These are phyloP conservation scores for Tipula vernalis DNA, from an alignment of 2,888 invertebrate species.

Conservation along the genomic window DNA sequence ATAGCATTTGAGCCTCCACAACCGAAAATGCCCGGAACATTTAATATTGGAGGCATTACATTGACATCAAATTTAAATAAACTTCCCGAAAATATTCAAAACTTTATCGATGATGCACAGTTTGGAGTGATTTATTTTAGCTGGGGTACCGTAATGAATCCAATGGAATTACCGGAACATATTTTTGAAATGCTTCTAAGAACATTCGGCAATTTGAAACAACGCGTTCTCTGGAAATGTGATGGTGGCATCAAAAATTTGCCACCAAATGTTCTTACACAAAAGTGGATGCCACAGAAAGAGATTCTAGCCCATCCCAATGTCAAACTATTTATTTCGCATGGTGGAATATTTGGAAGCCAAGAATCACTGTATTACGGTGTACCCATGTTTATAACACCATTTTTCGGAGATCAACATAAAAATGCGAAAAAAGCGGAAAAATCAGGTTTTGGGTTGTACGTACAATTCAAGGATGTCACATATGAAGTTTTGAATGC, in stretches of 20 bases:
- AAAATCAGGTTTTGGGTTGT: constrained; percentile 32
- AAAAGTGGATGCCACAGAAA: constrained; percentile 39
- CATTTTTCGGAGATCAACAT: too few relatives aligned
- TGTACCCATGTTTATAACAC: too few relatives aligned
- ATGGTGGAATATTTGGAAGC: constrained; percentile 36
- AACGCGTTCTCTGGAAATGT: too few relatives aligned
- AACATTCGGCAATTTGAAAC: too few relatives aligned
- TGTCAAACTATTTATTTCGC: constrained; percentile 36
- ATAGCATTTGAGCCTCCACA: constrained; percentile 36
- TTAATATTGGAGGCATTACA: constrained; percentile 30
- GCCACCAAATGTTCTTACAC: too few relatives aligned
- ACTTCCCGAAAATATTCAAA: constrained; percentile 25
- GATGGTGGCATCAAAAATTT: constrained; percentile 16
- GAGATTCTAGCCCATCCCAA: constrained; percentile 38
- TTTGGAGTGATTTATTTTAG: too few relatives aligned
- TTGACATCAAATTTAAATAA: constrained; percentile 22
- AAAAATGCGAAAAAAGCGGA: constrained; percentile 24
- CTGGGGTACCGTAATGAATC: constrained; percentile 17
- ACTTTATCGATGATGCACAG: constrained; percentile 27
- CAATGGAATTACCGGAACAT: too few relatives aligned
- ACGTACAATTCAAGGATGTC: constrained; percentile 28
- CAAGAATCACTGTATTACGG: constrained; percentile 24
- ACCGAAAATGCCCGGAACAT: constrained; percentile 33
- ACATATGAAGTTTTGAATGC: constrained; percentile 28
- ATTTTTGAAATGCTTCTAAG: too few relatives aligned